A percentile compares a stretch with the other conserved stretches of the same genome.
phyloP scores from a whole-genome alignment of 1,140 invertebrate species.

The Aphelinus atriplicis region DNA sequence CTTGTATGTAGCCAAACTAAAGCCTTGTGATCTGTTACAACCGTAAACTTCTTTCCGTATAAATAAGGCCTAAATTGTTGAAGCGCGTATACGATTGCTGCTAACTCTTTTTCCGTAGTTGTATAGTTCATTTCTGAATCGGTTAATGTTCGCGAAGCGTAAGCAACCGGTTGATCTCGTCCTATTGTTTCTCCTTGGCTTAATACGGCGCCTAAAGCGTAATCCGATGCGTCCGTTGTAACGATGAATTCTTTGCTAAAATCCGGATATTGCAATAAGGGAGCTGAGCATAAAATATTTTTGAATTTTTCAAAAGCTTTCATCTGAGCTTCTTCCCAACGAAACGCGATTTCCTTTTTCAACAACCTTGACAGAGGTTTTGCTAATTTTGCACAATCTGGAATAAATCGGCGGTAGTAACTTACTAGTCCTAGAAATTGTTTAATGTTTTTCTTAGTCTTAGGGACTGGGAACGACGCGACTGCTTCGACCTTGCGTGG shows the following conservation, averaged over 20 bases:
- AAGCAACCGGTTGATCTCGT: constrained; percentile 46
- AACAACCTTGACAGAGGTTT: constrained; percentile 54
- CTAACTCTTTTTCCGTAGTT: constrained; percentile 59
- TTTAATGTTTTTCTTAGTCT: constrained; percentile 45
- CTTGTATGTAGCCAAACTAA: constrained; percentile 63
- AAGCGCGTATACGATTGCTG: constrained; percentile 62
- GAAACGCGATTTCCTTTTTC: constrained; percentile 52
- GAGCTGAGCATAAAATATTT: constrained; percentile 25
- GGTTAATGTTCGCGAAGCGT: constrained; percentile 41
- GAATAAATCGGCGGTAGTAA: constrained; percentile 59
- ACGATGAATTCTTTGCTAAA: constrained; percentile 46
- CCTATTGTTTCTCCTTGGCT: constrained; percentile 42
- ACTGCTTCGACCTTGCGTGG: constrained; percentile 48
- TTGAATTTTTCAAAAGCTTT: constrained; percentile 43
- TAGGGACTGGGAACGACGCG: constrained; percentile 47
- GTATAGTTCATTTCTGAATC: constrained; percentile 54
- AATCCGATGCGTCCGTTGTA: constrained; percentile 40
- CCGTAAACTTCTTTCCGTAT: constrained; percentile 16
- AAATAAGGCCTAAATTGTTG: constrained; percentile 66
- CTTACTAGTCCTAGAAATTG: constrained; percentile 50
- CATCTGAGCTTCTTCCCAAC: constrained; percentile 43
- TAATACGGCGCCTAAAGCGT: too few species aligned
- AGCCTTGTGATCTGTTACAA: constrained; percentile 66
- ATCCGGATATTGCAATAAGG: constrained; percentile 50
- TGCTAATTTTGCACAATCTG: constrained; percentile 51